A percentile compares a stretch with the other conserved stretches of the same genome.
Conservation (phyloP, 2,797 vertebrate genomes). For the Oreortyx pictus region DNA sequence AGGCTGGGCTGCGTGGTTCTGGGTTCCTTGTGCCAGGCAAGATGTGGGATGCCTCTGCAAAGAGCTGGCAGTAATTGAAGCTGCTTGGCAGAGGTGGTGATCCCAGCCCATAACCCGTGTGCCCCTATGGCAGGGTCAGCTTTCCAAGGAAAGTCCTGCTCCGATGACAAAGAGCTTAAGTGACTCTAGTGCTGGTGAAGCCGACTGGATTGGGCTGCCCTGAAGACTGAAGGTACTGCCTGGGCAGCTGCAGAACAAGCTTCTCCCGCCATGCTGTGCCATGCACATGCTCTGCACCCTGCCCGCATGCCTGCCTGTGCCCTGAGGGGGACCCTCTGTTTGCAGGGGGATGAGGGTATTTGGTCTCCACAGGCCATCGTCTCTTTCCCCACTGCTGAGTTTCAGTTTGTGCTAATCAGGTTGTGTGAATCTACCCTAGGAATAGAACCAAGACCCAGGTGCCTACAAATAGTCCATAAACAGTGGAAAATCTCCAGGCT, state of each 20-base stretch:
- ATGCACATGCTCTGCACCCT: conserved; percentile 16
- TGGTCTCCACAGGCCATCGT: not conserved
- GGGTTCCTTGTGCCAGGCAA: fast-evolving
- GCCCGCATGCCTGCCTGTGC: not conserved
- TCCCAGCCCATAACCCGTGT: conserved; percentile 23
- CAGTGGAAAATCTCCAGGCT: not conserved
- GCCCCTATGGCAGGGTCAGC: conserved; percentile 61
- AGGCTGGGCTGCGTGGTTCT: not conserved
- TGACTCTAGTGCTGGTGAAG: conserved; percentile 65
- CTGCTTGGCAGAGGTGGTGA: not conserved
- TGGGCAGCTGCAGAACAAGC: conserved; percentile 63
- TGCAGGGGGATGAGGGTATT: not conserved
- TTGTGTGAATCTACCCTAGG: not conserved
- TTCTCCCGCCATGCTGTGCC: not conserved
- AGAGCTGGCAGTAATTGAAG: not conserved
- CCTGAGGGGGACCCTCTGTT: not conserved
- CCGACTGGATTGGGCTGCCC: conserved; percentile 52
- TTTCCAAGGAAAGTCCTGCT: conserved; percentile 40
- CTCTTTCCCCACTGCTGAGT: not conserved
- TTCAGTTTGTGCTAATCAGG: not conserved
- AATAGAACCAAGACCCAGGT: not conserved
- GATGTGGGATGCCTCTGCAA: not conserved
- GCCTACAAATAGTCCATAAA: not conserved
- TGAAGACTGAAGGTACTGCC: conserved; percentile 68
- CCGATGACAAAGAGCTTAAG: conserved; percentile 45